Evolutionary conservation across 2,113 vertebrate genomes (phyloP), one percentile per base, ranked within the genome.

Genomic region (Aegithalos caudatus): DNA sequence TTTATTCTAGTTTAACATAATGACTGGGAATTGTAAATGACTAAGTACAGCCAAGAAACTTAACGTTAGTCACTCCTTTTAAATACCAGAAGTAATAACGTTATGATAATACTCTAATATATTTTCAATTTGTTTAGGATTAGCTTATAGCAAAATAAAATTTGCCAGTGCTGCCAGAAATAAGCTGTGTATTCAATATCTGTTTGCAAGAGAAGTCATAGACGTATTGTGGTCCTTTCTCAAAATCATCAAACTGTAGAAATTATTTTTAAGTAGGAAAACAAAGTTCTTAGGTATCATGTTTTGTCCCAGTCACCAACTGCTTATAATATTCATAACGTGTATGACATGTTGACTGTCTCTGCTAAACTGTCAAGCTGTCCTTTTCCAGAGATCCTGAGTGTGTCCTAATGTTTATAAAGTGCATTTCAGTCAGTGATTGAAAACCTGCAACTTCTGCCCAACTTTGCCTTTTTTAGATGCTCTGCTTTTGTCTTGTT

Each of bases 11-110:
- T 57, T 82, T 54, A 67, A 33, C 8, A 23, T n/a, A 48, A 20
- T 64, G 27, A 58, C 33, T 76, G 7, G 65, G 45, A 83, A 69
- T 47, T 93, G 37, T 28, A 81, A 73, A 56, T 70, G 2, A 35
- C 60, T 51, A 72, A 51, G 53, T 23, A 47, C 29, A 78, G 33
- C 22, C 27, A 58, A 84, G 35, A 74, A 69, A 83, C 11, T 33
- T 79, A 33, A 61, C 0, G 0, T 65, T 73, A 58, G 23, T 44
- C 7, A 1, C 33, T 5, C 8, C 1, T 13, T 58, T 65, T 65
- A 56, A 81, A 38, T 71, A 33, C 29, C 50, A 24, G 38, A 62
- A 18, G 12, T 25, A 62, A 44, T 42, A 90, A 44, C 0, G 1
- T 19, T 37, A 8, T 57, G 69, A 66, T 57, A 79, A 8, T 37